Evolutionary conservation across 2,113 vertebrate species (phyloP), one percentile per base, ranked within the genome.

Genomic region (Sigmodon hispidus): DNA sequence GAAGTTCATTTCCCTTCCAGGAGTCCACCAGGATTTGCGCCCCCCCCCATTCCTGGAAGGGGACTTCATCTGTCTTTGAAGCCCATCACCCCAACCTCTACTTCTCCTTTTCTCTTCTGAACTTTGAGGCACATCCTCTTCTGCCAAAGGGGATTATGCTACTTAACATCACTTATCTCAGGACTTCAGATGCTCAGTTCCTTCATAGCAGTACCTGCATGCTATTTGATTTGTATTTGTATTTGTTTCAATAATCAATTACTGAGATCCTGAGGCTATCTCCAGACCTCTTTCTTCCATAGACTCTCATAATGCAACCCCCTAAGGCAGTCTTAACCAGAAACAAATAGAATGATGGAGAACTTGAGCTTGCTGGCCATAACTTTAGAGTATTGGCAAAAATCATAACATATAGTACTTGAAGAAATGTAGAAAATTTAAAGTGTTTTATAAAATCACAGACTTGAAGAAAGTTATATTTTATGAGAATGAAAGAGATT

Each of bases 361-460:
- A 89, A 83, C 55, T 89, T 70, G 50, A 65, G 22, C 15, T 88
- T 67, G 9, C 5, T 67, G 31, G 75, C 31, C 61, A 15, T 65
- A 52, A 92, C 52, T 34, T 31, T 29, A 22, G 57, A 52, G 10
- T 48, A 45, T 72, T 21, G 69, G 81, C 4, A 87, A 73, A 36
- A 81, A 92, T 73, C 57, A 76, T 24, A 11, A 29, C 21, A 61
- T 86, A 17, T 5, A 48, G 6, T 67, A 87, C 43, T 63, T 26
- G 81, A 45, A 89, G 45, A 29, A 75, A 63, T 75, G 85, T 83
- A n/a, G 77, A 36, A 87, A 76, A 84, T 57, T 59, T 84, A 40
- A 91, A 75, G 3, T 79, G 31, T 83, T 96, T 93, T 75, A 50
- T 67, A 83, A 77, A 95, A 83, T 26, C 55, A 75, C 52, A 55